Base-by-base conservation (phyloP, 2,888 invertebrate genomes). In the Volucella inanis region DNA sequence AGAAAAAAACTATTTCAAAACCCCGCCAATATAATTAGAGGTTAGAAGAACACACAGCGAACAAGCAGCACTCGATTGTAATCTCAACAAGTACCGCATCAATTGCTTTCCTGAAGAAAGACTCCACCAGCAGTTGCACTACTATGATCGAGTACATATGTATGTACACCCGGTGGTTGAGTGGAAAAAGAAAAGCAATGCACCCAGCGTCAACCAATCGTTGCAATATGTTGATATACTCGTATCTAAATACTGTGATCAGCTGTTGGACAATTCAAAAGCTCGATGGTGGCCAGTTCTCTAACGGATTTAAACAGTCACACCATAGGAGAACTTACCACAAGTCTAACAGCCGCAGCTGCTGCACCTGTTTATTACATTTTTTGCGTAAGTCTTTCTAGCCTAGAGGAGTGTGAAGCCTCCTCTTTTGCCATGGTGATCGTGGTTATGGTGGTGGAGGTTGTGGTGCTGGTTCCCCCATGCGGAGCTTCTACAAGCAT, bases 321-420 rank as follows among this genome's bases (percentile, higher is more conserved):
- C 59, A 67, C 78, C 70, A 57, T 55, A 75, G 14, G 10, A 31
- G 31, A 31, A 31, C 31, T 31, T 31, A 31, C 45, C 50, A 65
- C 31, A 12, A 14, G 0, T n/a, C 2, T 3, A 41, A 12, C 45
- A 57, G 31, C 67, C 39, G 15, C 67, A 75, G 80, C 85, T 72
- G 85, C 47, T 76, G 81, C 85, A 85, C 85, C 85, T 85, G 85
- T 85, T 85, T 71, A 57, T 3, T 72, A 71, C 38, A 77, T 72
- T 78, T 81, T 81, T 81, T 85, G 81, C 85, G 85, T 81, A 68
- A 85, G 72, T 67, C 47, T 62, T 76, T 67, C 81, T 85, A 85
- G 85, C 81, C 81, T 68, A 77, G 72, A 77, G 85, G 43, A 64
- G 74, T 57, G 47, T 57, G 65, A 71, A 67, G 54, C 80, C 80